phyloP scores from a whole-genome alignment of 2,797 vertebrate species.

The Gymnothorax javanicus region DNA sequence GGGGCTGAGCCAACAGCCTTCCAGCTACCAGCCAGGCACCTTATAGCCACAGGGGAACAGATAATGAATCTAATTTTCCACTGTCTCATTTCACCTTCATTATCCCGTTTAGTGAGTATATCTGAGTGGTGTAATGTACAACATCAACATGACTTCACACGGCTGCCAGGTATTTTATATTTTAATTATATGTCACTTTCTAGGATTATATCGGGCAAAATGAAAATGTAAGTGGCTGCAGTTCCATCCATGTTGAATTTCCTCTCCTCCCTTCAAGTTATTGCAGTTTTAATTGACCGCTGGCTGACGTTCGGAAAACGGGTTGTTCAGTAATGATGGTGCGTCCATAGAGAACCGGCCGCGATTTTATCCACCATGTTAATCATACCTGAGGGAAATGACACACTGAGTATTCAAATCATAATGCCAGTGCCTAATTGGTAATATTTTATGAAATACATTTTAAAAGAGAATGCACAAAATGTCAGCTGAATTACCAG shows the following conservation, averaged over 20 bases:
- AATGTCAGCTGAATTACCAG: not conserved
- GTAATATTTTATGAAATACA: conserved; percentile 1
- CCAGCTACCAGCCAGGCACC: too few species aligned
- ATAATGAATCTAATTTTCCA: too few species aligned
- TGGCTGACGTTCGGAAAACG: conserved; percentile 16
- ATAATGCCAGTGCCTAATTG: not conserved
- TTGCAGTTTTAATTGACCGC: conserved; percentile 46
- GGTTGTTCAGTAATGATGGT: conserved; percentile 13
- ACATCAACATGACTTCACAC: conserved; percentile 39
- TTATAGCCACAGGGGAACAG: too few species aligned
- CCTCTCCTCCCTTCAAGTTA: conserved; percentile 46
- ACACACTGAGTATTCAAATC: not conserved
- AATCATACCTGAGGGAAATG: conserved; percentile 12
- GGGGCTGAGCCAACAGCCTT: too few species aligned
- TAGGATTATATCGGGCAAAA: conserved; percentile 41
- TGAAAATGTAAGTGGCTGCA: conserved; percentile 39
- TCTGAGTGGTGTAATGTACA: not conserved
- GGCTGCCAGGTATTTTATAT: conserved; percentile 43
- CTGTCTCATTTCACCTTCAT: not conserved
- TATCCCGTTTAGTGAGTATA: conserved; percentile 31
- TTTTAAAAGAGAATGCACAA: not conserved
- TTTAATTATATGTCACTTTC: conserved; percentile 57
- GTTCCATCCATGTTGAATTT: conserved; percentile 17
- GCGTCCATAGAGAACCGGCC: conserved; percentile 30
- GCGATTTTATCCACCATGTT: conserved; percentile 27